Evolutionary conservation across 1,140 invertebrate species (phyloP), one percentile per base, ranked within the genome.

Genomic region (Pararge aegeria): DNA sequence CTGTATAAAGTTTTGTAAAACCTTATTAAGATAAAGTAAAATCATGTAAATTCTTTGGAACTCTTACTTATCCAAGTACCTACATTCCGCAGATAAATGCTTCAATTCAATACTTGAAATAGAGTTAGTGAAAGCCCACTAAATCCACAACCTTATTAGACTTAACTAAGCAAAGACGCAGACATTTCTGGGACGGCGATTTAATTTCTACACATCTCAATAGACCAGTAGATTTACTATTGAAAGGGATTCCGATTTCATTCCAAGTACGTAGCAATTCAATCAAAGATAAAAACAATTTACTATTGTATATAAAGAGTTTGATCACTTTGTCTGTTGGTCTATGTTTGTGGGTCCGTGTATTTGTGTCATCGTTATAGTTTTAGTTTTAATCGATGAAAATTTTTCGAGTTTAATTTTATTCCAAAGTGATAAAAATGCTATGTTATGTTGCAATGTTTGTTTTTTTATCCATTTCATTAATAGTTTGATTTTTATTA

Each of bases 131-230:
- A 40, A 40, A 40, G 38, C 16, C 13, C 10, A 40, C 13, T 40
- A 40, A 40, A 40, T 40, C 38, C 38, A 40, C 13, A 18, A 16
- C 38, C 16, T 40, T 40, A 40, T 40, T 40, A 16, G 38, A 40
- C 38, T 40, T 40, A 40, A 40, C 38, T 40, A 40, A 18, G 42
- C 42, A 20, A 42, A 46, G 42, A 19, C 16, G 13, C 12, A 3
- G 38, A 40, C 38, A 40, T 40, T 40, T 40, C 38, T 40, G 38
- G 38, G 16, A 40, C 38, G 5, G 13, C 13, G 38, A 18, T 40
- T 15, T 40, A 40, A 16, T 16, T 40, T 40, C 38, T 18, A 40
- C 38, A 40, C 38, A 15, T 16, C 16, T 40, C 38, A 40, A 40
- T 40, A 40, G 42, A 46, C 6, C 18, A 18, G 10, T 9, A 20